Conservation (phyloP, 2,888 invertebrate genomes). For the Nomada lathburiana region DNA sequence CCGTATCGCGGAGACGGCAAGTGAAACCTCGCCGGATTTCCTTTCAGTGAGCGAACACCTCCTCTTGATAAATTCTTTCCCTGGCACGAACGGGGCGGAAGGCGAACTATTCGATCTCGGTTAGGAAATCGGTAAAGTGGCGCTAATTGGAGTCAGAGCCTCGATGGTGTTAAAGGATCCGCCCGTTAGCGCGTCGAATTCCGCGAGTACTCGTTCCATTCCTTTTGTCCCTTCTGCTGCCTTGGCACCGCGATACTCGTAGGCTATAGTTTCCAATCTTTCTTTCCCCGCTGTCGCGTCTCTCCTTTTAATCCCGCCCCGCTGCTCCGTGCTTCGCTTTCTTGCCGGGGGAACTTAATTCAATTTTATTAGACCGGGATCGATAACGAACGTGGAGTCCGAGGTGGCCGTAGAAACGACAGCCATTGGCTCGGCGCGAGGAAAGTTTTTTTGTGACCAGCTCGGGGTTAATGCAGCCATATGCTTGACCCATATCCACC, state of each 20-base stretch:
- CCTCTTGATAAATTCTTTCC: not conserved
- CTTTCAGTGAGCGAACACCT: not conserved
- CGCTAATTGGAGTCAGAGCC: constrained; percentile 66
- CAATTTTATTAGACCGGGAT: constrained; percentile 48
- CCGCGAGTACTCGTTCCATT: constrained; percentile 24
- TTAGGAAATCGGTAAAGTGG: constrained; percentile 59
- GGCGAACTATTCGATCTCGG: constrained; percentile 48
- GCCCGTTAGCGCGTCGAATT: constrained; percentile 53
- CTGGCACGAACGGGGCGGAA: not conserved
- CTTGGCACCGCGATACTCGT: not conserved
- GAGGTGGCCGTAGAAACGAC: constrained; percentile 22
- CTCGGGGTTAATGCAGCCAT: constrained; percentile 46
- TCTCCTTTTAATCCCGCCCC: not conserved
- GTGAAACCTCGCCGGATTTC: constrained; percentile 5
- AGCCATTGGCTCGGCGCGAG: not conserved
- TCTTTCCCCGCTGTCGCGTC: not conserved
- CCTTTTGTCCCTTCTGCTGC: not conserved
- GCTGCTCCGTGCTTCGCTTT: not conserved
- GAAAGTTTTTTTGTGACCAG: constrained; percentile 5
- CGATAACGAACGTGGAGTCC: constrained; percentile 47
- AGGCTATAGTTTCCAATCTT: constrained; percentile 3
- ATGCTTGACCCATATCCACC: constrained; percentile 52
- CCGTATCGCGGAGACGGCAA: too few species aligned
- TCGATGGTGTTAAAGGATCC: constrained; percentile 55
- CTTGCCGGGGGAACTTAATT: constrained; percentile 33